These are phyloP conservation scores for Heliconius eleuchia DNA, from an alignment of 1,140 invertebrate species.

Conservation along the genomic window DNA sequence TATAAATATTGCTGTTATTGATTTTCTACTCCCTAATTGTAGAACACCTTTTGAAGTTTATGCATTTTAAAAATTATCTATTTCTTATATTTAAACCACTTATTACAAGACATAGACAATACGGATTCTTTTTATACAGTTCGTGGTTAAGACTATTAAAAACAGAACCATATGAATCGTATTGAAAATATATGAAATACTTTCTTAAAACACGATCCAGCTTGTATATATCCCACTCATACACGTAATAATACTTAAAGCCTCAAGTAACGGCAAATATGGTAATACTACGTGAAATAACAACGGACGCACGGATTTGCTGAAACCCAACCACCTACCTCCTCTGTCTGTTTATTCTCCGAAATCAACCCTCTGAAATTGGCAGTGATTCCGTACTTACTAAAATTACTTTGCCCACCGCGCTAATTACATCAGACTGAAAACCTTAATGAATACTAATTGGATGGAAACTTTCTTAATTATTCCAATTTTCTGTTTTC, in stretches of 20 bases:
- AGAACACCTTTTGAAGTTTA: too few relatives aligned
- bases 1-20: too few relatives aligned
- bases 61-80: too few relatives aligned
- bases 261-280: slow-evolving; percentile 22
- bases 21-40: too few relatives aligned
- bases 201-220: not conserved
- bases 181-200: not conserved
- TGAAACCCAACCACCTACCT: slow-evolving; percentile 29
- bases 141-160: not conserved
- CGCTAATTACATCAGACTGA: slow-evolving; percentile 30
- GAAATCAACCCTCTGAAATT: slow-evolving; percentile 34
- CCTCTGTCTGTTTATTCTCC: slow-evolving; percentile 34
- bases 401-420: slow-evolving; percentile 35
- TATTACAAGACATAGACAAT: too few relatives aligned
- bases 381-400: slow-evolving; percentile 33
- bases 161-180: not conserved
- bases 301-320: slow-evolving; percentile 37
- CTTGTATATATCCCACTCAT: not conserved
- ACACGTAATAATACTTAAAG: slow-evolving; percentile 15
- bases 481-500: slow-evolving; percentile 28
- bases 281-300: slow-evolving; percentile 35
- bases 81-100: too few relatives aligned
- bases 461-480: slow-evolving; percentile 32
- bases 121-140: too few relatives aligned
- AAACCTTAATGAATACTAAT: slow-evolving; percentile 28